phyloP scores from a whole-genome alignment of 2,888 invertebrate genomes.

The Ichneumoninae sp. region DNA sequence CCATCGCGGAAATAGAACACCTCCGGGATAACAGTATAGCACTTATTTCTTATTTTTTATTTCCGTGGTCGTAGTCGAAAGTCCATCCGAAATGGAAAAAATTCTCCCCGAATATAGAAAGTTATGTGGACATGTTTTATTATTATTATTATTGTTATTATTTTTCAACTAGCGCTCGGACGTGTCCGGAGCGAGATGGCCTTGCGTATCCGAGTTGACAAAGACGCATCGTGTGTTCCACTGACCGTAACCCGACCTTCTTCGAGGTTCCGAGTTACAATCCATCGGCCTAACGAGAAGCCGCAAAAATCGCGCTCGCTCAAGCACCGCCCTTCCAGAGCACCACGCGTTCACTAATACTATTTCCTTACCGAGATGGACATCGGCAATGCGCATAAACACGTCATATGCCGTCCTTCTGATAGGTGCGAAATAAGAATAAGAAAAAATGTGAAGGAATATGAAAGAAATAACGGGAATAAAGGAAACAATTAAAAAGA shows the following conservation, averaged over 20 bases:
- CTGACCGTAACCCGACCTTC: conserved; percentile 80
- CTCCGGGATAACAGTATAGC: conserved; percentile 20
- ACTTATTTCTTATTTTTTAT: neutral
- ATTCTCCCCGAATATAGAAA: neutral
- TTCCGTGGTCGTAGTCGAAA: neutral
- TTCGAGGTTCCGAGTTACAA: conserved; percentile 69
- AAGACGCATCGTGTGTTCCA: conserved; percentile 68
- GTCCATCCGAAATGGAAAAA: neutral
- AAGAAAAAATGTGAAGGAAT: too few species aligned
- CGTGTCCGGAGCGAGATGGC: neutral
- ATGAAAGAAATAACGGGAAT: too few species aligned
- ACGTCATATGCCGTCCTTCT: neutral
- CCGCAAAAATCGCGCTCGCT: conserved; percentile 34
- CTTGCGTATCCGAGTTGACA: conserved; percentile 1
- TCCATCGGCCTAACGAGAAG: conserved; percentile 55
- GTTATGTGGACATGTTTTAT: neutral
- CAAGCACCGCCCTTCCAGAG: conserved; percentile 17
- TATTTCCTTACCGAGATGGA: neutral
- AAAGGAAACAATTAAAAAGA: neutral
- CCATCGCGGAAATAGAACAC: conserved; percentile 55
- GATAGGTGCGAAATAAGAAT: neutral
- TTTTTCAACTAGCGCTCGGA: neutral
- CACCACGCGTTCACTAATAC: conserved; percentile 30
- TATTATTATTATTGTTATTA: neutral
- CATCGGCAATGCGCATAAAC: neutral